Conservation (phyloP, 2,888 invertebrate genomes). For the Polyommatus iphigenia region DNA sequence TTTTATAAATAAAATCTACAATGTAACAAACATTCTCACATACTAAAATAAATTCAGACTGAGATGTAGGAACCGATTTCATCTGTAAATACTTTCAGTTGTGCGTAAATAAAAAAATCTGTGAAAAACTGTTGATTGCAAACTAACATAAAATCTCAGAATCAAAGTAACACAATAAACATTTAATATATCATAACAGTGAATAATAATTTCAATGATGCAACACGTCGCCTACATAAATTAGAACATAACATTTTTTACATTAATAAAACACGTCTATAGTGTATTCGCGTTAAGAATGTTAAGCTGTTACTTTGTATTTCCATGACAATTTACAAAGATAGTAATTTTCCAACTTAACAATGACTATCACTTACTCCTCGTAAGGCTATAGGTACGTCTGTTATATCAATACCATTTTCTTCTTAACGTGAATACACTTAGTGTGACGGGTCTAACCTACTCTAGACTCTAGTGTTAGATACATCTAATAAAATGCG, state of each 20-base stretch:
- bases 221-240: slow-evolving; percentile 9
- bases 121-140: neutral
- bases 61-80: neutral
- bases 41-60: neutral
- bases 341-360: neutral
- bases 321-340: neutral
- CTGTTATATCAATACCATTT: neutral
- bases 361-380: neutral
- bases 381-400: neutral
- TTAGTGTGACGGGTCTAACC: slow-evolving; percentile 5
- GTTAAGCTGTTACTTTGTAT: neutral
- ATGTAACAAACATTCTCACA: neutral
- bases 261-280: neutral
- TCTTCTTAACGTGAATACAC: neutral
- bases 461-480: neutral
- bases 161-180: slow-evolving; percentile 1
- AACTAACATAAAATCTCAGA: slow-evolving; percentile 6
- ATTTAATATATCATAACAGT: neutral
- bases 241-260: neutral
- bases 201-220: slow-evolving; percentile 4
- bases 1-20: neutral
- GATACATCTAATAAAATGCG: slow-evolving; percentile 27
- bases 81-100: slow-evolving; percentile 9
- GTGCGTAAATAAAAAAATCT: slow-evolving; percentile 25
- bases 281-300: neutral